A percentile compares a stretch with the other conserved stretches of the same genome.
Conservation (phyloP, 2,113 vertebrate genomes). For the Gracilinanus agilis region DNA sequence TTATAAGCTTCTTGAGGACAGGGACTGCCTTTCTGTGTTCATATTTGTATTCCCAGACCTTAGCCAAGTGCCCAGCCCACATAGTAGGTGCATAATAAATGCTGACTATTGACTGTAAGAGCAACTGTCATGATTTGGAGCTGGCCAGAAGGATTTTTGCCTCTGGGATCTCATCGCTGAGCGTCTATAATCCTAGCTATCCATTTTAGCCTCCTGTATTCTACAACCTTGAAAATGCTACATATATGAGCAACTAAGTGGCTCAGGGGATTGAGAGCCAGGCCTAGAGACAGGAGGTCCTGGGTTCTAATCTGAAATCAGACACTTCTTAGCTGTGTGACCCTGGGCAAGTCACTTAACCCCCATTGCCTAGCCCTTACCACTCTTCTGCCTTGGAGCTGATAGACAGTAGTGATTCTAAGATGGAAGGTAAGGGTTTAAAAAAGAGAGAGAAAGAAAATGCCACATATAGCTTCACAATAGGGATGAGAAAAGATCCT, state of each 20-base stretch:
- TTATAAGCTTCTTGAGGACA: not conserved
- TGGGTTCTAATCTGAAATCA: too few species aligned
- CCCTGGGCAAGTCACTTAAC: too few species aligned
- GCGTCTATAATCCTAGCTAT: not conserved
- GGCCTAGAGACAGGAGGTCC: too few species aligned
- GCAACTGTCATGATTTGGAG: not conserved
- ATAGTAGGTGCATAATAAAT: rapidly evolving
- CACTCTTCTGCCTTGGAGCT: too few species aligned
- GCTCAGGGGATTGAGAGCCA: too few species aligned
- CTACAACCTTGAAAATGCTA: not conserved
- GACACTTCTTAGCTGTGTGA: too few species aligned
- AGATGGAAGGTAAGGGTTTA: too few species aligned
- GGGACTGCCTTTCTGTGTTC: not conserved
- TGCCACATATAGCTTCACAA: not conserved
- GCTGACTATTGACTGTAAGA: not conserved
- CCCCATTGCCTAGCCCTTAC: too few species aligned
- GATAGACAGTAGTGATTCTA: too few species aligned
- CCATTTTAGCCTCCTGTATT: not conserved
- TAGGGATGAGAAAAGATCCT: too few species aligned
- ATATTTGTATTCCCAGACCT: not conserved
- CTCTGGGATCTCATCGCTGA: not conserved
- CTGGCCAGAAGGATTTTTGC: not conserved
- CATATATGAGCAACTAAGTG: not conserved
- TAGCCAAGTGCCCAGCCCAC: not conserved
- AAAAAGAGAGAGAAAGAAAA: not conserved